Evolutionary conservation across 2,888 invertebrate genomes (phyloP), one percentile per base, ranked within the genome.

Genomic region (Bombylius major): DNA sequence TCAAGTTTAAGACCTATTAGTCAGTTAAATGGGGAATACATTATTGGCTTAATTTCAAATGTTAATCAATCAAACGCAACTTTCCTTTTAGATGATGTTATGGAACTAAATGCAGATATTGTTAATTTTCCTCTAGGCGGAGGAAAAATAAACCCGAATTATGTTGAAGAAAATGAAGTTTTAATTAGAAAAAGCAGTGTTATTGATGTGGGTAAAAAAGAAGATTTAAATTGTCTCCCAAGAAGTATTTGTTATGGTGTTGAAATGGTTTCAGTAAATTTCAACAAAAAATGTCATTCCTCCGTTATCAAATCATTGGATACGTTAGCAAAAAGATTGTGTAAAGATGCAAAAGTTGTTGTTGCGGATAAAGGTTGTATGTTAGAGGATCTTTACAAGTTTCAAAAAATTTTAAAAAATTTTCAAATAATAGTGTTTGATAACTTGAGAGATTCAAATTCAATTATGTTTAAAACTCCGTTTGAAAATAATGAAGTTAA

Each of bases 371-470:
- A 56, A 12, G 47, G 55, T 9, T 56, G 55, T 51, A 47, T 42
- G 9, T 32, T 55, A 47, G 1, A 44, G 44, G 55, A 55, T 33
- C 32, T n/a, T n/a, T n/a, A n/a, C n/a, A n/a, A 56, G 51, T 51
- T 51, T 39, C 51, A 50, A 50, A 50, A 50, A 34, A 50, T 6
- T 55, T 55, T 55, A 14, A 55, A 50, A 50, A 8, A 55, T 33
- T 55, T 23, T 45, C 55, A 55, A 46, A 55, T 55, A 11, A 46
- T 51, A n/a, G n/a, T 56, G 5, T 56, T 56, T 42, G 51, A 56
- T 42, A 33, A 55, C 14, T 6, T 51, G 6, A 45, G 14, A 14
- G 34, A 51, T 36, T 36, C 55, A 47, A 12, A 51, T 14, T 54
- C 48, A 42, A 50, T 54, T 54, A 14, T 50, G 39, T 54, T 54